Conservation (phyloP, 53 echinoderm and acorn worm species). For the Echinarachnius parma region DNA sequence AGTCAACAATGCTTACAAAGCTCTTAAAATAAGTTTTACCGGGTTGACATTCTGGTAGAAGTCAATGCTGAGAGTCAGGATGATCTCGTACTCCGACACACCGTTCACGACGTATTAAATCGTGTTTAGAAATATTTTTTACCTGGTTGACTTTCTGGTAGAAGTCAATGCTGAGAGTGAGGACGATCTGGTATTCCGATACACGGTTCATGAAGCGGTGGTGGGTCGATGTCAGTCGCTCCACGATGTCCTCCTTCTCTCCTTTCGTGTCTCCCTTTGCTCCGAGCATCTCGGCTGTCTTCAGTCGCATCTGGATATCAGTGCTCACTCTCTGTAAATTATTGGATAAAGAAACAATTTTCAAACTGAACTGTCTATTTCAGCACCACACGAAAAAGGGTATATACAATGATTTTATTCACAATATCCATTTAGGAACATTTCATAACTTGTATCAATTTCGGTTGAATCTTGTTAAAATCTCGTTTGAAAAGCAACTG, state of each 20-base stretch:
- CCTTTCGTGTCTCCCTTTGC: slow-evolving; percentile 78
- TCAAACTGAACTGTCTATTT: not conserved
- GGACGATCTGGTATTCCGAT: slow-evolving; percentile 65
- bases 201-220: slow-evolving; percentile 74
- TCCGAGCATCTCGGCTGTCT: slow-evolving; percentile 83
- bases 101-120: slow-evolving; percentile 66
- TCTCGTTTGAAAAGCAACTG: no score
- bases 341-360: no score
- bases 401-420: no score
- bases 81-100: slow-evolving; percentile 65
- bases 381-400: no score
- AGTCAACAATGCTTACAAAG: no score
- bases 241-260: slow-evolving; percentile 74
- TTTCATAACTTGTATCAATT: no score
- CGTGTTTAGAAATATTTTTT: no score
- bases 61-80: slow-evolving; percentile 72
- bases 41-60: slow-evolving; percentile 82
- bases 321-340: slow-evolving; percentile 75
- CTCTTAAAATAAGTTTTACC: no score
- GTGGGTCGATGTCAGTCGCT: slow-evolving; percentile 74
- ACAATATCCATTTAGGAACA: no score
- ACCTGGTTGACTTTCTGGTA: slow-evolving; percentile 81
- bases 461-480: no score
- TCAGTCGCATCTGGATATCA: slow-evolving; percentile 78
- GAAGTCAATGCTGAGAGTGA: slow-evolving; percentile 77